Evolutionary conservation across 1,140 invertebrate species (phyloP), one percentile per base, ranked within the genome.

Genomic region (Calosoma granatense): DNA sequence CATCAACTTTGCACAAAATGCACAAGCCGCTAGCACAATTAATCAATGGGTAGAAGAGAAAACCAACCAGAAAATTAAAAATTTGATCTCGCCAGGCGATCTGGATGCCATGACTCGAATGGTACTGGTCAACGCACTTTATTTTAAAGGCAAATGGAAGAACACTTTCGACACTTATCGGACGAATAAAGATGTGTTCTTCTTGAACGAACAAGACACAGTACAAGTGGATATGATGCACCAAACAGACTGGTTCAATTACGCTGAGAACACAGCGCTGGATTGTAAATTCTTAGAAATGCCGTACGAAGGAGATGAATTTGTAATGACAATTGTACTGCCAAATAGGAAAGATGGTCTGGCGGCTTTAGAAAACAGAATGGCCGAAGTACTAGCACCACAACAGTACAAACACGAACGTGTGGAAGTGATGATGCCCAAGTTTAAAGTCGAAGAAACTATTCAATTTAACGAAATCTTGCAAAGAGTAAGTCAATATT

Each of bases 41-140:
- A 90, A 90, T 65, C 56, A 65, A 17, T 90, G 85, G 87, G 83
- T 91, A 0, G 78, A 83, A 65, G 63, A 74, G 12, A 76, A 84
- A 65, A 93, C 90, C 0, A 79, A 85, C 58, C 70, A 84, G 26
- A 84, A 82, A 71, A 88, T 92, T 56, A 79, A 78, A 56, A 70
- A 88, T 64, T 67, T 90, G 6, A 71, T 92, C 22, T 63, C 72
- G 15, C 57, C 71, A 64, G 79, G 77, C 63, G 72, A 69, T 59
- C 70, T 88, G 1, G 62, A 74, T 55, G 61, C 69, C 9, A 64
- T 76, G 20, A 83, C 80, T 60, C 78, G 71, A 55, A 56, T 90
- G n/a, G 76, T 94, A 6, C 72, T 94, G 1, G 72, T 90, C 0
- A 94, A 93, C 72, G 88, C 88, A 12, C 74, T 94, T 21, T 90